Evolutionary conservation across 1,140 invertebrate species (phyloP).

Genomic region (Meloidogyne hapla): DNA sequence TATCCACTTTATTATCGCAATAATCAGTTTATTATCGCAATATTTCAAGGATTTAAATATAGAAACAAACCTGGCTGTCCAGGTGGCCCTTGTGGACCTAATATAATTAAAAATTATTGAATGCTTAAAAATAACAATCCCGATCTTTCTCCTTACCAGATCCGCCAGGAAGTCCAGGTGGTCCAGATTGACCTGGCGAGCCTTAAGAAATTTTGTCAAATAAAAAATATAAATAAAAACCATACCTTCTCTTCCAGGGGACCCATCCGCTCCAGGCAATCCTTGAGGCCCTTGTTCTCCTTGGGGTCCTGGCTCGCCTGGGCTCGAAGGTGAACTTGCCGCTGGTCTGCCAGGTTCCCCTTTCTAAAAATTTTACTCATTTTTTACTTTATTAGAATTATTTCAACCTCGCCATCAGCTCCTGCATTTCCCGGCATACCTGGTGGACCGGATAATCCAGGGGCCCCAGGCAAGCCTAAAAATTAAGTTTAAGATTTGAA

Average conservation of each 20-base stretch:
- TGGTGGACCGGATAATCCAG: conserved; percentile 34
- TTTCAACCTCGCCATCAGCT: conserved; percentile 26
- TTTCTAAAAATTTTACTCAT: neutral
- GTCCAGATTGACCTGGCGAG: conserved; percentile 51
- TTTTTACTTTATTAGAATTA: neutral
- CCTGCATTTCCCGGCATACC: conserved; percentile 26
- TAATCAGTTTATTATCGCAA: no score
- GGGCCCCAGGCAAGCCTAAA: conserved; percentile 37
- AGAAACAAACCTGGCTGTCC: conserved; percentile 27
- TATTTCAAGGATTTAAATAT: no score
- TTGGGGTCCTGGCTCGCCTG: conserved; percentile 33
- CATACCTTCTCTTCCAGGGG: conserved; percentile 40
- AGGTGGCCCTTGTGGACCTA: conserved; percentile 41
- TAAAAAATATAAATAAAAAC: neutral
- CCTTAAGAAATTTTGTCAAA: conserved; percentile 13
- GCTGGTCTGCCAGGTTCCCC: conserved; percentile 40
- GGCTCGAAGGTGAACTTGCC: conserved; percentile 36
- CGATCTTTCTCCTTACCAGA: conserved; percentile 10
- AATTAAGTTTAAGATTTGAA: neutral
- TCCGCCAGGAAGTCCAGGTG: conserved; percentile 51
- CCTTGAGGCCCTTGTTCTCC: conserved; percentile 39
- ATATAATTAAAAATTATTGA: neutral
- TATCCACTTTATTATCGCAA: no score
- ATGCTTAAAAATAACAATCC: no score
- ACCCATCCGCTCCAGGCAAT: conserved; percentile 44